phyloP scores from a whole-genome alignment of 2,888 invertebrate species.

The Desoria tigrina region DNA sequence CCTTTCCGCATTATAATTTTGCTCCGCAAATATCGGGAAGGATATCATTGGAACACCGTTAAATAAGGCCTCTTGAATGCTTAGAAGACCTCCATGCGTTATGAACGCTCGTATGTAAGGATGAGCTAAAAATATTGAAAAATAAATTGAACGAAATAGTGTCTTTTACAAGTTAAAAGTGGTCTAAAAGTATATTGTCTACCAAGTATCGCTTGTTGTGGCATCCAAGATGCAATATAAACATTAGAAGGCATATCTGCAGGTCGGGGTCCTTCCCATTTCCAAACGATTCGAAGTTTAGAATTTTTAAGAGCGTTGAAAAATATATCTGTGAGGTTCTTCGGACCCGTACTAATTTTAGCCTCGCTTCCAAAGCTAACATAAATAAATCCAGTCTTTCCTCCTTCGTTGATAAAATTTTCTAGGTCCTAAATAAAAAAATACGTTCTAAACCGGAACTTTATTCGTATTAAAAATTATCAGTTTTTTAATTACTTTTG shows the following conservation, averaged over 20 bases:
- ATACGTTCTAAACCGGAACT: no score
- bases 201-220: conserved; percentile 45
- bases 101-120: conserved; percentile 42
- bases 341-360: conserved; percentile 71
- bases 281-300: conserved; percentile 38
- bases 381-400: conserved; percentile 43
- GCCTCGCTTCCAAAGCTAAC: conserved; percentile 48
- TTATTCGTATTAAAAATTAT: conserved; percentile 26
- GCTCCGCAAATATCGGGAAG: conserved; percentile 44
- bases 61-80: conserved; percentile 38
- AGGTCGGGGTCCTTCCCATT: conserved; percentile 38
- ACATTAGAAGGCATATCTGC: conserved; percentile 36
- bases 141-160: not conserved
- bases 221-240: conserved; percentile 37
- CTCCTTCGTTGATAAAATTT: conserved; percentile 29
- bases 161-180: not conserved
- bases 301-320: conserved; percentile 65
- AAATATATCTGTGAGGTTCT: conserved; percentile 68
- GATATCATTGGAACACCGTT: conserved; percentile 41
- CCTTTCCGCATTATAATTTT: conserved; percentile 44
- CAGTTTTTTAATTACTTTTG: conserved; percentile 29
- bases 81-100: conserved; percentile 44
- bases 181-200: conserved; percentile 17
- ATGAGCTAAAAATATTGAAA: conserved; percentile 31
- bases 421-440: no score